Evolutionary conservation across 2,113 vertebrate species (phyloP), one percentile per base, ranked within the genome.

Genomic region (Pogona vitticeps): DNA sequence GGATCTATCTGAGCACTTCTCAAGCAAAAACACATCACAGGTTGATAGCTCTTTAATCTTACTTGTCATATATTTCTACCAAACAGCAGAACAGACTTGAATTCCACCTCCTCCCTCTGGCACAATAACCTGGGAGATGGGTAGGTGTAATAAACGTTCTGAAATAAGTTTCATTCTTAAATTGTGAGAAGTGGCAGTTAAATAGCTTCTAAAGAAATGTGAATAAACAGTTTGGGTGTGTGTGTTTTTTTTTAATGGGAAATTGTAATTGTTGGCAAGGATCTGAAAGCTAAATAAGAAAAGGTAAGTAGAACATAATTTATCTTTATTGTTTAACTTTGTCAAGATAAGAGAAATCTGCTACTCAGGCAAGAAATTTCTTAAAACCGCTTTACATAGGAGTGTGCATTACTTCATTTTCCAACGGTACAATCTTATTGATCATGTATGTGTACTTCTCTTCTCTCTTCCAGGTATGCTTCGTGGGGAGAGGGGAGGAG

Each of bases 81-180:
- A 80, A 38, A 85, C 75, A 21, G 15, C n/a, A 65, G 73, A 59
- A 85, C 81, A 91, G 61, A 86, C n/a, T 80, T 61, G 84, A 90
- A 85, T 33, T 61, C 68, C 9, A 59, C 26, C 86, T 76, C 70
- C 82, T 88, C 76, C 59, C 83, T 88, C 88, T 70, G 77, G 82
- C 88, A 87, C 1, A 2, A 92, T 86, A 80, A 84, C 91, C 90
- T 89, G 81, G 82, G 26, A 84, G 78, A 82, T 68, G 80, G 88
- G 91, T 87, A 61, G 89, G 82, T 87, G 83, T n/a, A 12, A 80
- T 72, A 91, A 93, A 89, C 84, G 83, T 89, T 86, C 82, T 70
- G 84, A 88, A 90, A 91, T 90, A 26, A 21, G 86, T 83, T 92
- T 93, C 89, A 20, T 84, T 92, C 87, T 93, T 82, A 77, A 88